A percentile compares a stretch with the other conserved stretches of the same genome.
phyloP scores from a whole-genome alignment of 2,888 invertebrate genomes.

The Isoperla grammatica region DNA sequence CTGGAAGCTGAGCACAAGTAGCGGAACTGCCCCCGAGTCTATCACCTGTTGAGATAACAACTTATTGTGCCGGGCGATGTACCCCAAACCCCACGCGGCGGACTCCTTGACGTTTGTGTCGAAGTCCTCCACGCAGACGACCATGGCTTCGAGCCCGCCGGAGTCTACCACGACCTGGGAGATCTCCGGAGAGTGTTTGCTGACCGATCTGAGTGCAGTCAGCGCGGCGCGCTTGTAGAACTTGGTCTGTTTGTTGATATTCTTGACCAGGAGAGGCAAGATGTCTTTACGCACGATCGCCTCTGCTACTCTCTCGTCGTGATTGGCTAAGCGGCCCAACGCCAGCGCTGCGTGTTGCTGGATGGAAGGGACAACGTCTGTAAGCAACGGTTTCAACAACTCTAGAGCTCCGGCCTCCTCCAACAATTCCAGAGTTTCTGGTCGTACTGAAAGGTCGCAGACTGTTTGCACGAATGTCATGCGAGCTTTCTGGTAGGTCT shows the following conservation, averaged over 20 bases:
- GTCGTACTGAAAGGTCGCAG: slow-evolving; percentile 64
- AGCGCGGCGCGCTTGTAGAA: slow-evolving; percentile 73
- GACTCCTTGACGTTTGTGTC: slow-evolving; percentile 76
- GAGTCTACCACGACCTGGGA: slow-evolving; percentile 60
- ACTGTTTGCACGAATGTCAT: slow-evolving; percentile 69
- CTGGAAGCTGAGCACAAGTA: slow-evolving; percentile 67
- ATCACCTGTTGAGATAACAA: slow-evolving; percentile 63
- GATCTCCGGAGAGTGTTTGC: slow-evolving; percentile 68
- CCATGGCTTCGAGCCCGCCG: slow-evolving; percentile 66
- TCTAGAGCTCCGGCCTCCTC: slow-evolving; percentile 59
- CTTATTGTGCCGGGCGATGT: slow-evolving; percentile 67
- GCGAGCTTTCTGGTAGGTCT: slow-evolving; percentile 72
- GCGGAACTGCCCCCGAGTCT: slow-evolving; percentile 61
- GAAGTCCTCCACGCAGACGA: slow-evolving; percentile 73
- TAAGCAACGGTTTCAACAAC: slow-evolving; percentile 62
- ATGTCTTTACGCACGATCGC: slow-evolving; percentile 53
- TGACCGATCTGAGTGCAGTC: slow-evolving; percentile 66
- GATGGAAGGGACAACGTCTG: slow-evolving; percentile 66
- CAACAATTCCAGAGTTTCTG: slow-evolving; percentile 65
- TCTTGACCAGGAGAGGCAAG: slow-evolving; percentile 50
- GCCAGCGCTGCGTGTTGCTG: slow-evolving; percentile 73
- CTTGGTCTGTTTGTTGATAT: slow-evolving; percentile 52
- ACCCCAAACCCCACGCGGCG: slow-evolving; percentile 75
- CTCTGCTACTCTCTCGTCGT: slow-evolving; percentile 61
- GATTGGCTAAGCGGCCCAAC: slow-evolving; percentile 65